phyloP scores from a whole-genome alignment of 2,113 vertebrate species.

The Scophthalmus maximus region DNA sequence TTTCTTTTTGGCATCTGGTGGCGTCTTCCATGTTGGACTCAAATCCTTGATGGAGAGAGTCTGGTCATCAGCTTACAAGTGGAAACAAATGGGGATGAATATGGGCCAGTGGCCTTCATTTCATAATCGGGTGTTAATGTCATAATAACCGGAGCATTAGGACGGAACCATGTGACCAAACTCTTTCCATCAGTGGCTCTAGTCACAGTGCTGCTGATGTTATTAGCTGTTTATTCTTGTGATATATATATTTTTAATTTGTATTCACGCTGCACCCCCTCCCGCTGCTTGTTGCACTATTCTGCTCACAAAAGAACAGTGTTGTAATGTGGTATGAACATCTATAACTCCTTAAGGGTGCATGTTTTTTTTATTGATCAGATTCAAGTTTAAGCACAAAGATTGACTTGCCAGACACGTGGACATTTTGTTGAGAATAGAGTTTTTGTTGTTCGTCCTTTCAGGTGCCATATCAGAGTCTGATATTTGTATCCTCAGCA shows the following conservation, averaged over 20 bases:
- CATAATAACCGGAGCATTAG: neutral
- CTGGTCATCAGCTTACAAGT: slow-evolving; percentile 26
- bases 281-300: slow-evolving; percentile 16
- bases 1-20: slow-evolving; percentile 30
- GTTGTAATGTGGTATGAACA: slow-evolving; percentile 8
- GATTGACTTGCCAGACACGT: too few relatives aligned
- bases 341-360: neutral
- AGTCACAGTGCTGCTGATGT: slow-evolving; percentile 1
- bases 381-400: neutral
- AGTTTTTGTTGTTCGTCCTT: too few relatives aligned
- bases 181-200: slow-evolving; percentile 60
- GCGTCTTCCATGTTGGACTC: slow-evolving; percentile 44
- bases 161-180: slow-evolving; percentile 30
- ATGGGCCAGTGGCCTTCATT: neutral
- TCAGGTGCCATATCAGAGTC: too few relatives aligned
- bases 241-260: neutral
- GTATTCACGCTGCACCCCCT: slow-evolving; percentile 30
- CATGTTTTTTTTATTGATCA: slow-evolving; percentile 34
- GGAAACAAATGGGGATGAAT: neutral
- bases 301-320: slow-evolving; percentile 12
- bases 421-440: too few relatives aligned
- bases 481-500: too few relatives aligned
- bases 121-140: neutral
- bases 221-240: slow-evolving; percentile 9
- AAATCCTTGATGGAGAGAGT: slow-evolving; percentile 57